These are phyloP conservation scores for Arctia plantaginis DNA, from an alignment of 2,888 invertebrate genomes.

Conservation along the genomic window DNA sequence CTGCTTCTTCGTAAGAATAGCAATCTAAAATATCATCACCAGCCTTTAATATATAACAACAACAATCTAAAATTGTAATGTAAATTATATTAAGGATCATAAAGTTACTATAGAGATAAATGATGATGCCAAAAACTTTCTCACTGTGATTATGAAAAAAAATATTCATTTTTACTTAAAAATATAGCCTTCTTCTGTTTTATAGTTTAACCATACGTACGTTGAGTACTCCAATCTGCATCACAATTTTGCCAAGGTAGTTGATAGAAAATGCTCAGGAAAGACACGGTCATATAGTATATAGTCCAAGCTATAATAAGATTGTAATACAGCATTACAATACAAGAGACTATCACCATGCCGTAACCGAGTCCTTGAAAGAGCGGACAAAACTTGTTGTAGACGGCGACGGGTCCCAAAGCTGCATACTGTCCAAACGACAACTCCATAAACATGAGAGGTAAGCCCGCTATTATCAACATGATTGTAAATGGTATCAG, in stretches of 20 bases:
- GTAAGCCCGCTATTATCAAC: conserved; percentile 92
- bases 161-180: conserved; percentile 2
- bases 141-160: not conserved
- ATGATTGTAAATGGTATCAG: conserved; percentile 94
- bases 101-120: no score
- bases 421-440: conserved; percentile 94
- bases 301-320: conserved; percentile 93
- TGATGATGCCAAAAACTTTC: not conserved
- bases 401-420: conserved; percentile 92
- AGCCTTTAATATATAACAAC: no score
- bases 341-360: conserved; percentile 91
- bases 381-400: conserved; percentile 92
- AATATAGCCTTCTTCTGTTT: conserved; percentile 2
- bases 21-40: conserved; percentile 88
- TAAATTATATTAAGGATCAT: not conserved
- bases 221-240: conserved; percentile 89
- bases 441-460: conserved; percentile 94
- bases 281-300: conserved; percentile 88
- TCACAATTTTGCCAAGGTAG: conserved; percentile 91
- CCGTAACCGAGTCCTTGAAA: conserved; percentile 91
- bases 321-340: conserved; percentile 92
- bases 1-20: conserved; percentile 89
- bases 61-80: no score
- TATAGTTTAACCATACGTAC: conserved; percentile 71
- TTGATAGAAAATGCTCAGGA: conserved; percentile 88